These are phyloP conservation scores for Ladona fulva DNA, from an alignment of 1,140 invertebrate species.

Conservation along the genomic window DNA sequence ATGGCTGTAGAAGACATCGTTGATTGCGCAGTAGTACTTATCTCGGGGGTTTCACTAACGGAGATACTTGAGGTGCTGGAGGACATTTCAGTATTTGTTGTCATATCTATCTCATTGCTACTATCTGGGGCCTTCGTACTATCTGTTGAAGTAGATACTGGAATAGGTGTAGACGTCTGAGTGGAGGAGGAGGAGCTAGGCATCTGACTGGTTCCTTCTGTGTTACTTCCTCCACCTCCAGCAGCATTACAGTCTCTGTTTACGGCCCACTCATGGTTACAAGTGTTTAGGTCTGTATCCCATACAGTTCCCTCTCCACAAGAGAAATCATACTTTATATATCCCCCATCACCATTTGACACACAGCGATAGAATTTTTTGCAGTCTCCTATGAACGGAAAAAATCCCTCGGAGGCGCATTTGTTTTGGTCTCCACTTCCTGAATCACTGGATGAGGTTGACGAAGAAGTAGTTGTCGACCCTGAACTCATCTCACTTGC, in stretches of 20 bases:
- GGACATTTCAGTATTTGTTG: not conserved
- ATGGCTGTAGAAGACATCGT: not conserved
- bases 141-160: not conserved
- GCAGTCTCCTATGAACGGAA: conserved; percentile 51
- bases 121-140: not conserved
- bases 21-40: not conserved
- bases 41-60: too few relatives aligned
- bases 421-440: conserved; percentile 25
- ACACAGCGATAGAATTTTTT: conserved; percentile 60
- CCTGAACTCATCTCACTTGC: too few relatives aligned
- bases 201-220: not conserved
- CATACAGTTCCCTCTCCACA: conserved; percentile 39
- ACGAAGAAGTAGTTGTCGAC: too few relatives aligned
- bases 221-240: not conserved
- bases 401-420: conserved; percentile 51
- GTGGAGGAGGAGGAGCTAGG: not conserved
- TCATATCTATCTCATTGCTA: not conserved
- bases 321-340: conserved; percentile 35
- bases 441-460: not conserved
- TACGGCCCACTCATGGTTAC: conserved; percentile 39
- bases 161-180: not conserved
- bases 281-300: conserved; percentile 38
- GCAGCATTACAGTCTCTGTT: conserved; percentile 21
- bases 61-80: not conserved
- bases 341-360: conserved; percentile 30